Conservation (phyloP, 2,888 invertebrate species). For the Artemia sp. region DNA sequence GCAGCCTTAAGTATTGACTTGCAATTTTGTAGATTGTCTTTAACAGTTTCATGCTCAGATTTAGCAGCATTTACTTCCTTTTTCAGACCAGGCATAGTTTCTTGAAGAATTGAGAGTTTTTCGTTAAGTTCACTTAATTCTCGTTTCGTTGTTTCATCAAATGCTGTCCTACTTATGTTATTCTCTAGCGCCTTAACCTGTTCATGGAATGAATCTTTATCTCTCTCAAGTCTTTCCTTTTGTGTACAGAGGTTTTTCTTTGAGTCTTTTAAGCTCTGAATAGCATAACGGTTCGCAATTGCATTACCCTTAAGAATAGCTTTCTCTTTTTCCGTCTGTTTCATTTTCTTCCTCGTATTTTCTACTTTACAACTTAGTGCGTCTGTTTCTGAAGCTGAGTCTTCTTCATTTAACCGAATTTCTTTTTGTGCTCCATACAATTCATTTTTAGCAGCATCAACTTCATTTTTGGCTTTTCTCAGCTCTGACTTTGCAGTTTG, state of each 20-base stretch:
- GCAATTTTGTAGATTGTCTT: too few relatives aligned
- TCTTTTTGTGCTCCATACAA: background rate
- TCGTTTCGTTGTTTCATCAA: background rate
- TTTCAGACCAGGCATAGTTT: background rate
- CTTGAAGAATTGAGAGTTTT: background rate
- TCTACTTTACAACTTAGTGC: background rate
- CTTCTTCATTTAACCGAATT: background rate
- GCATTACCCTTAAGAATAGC: background rate
- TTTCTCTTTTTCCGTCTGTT: background rate
- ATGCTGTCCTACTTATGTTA: background rate
- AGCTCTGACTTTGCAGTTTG: background rate
- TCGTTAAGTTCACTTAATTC: background rate
- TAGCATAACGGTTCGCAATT: background rate
- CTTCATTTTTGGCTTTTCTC: background rate
- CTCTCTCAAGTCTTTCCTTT: conserved; percentile 1
- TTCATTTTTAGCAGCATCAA: background rate
- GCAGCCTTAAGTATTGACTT: too few relatives aligned
- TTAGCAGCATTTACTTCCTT: too few relatives aligned
- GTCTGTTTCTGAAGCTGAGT: background rate
- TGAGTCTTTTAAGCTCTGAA: background rate
- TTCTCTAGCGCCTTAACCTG: background rate
- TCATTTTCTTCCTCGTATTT: background rate
- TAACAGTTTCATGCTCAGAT: too few relatives aligned
- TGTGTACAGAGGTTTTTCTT: background rate
- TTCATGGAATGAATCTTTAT: background rate